Conservation (phyloP, 2,113 vertebrate species). For the Danio rerio region GRCz12tu NC_133178.1:25473501-25474000, state of each 20-base stretch:
- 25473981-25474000: slow-evolving; percentile 1
- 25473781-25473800: background rate
- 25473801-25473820: background rate
- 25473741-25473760: background rate
- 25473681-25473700: background rate
- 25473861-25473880: background rate
- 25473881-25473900: background rate
- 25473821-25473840: background rate
- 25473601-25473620: too few relatives aligned
- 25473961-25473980: slow-evolving; percentile 33
- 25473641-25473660: background rate
- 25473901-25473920: background rate
- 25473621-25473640: too few relatives aligned
- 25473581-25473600: too few relatives aligned
- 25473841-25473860: background rate
- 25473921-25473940: background rate
- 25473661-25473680: background rate
- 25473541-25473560: too few relatives aligned
- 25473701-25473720: background rate
- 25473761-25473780: background rate
- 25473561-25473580: too few relatives aligned
- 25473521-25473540: too few relatives aligned
- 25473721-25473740: background rate
- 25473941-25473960: slow-evolving; percentile 42
- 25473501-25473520: too few relatives aligned